A percentile compares a stretch with the other conserved stretches of the same genome.
These are phyloP conservation scores for Erythrocercus mccallii DNA, from an alignment of 2,113 vertebrate genomes.

Conservation along the genomic window DNA sequence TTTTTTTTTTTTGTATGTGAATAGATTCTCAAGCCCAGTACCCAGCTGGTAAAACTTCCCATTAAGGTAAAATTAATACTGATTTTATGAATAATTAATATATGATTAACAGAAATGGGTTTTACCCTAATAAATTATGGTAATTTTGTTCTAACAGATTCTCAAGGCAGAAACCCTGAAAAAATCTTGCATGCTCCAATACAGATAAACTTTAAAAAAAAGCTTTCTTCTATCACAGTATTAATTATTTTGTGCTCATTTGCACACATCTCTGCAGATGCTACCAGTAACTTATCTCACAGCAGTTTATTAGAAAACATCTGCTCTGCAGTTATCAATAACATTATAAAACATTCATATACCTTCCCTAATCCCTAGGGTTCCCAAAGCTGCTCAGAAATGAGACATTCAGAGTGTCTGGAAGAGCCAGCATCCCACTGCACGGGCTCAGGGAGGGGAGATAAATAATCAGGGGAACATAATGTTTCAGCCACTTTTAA, in stretches of 20 bases:
- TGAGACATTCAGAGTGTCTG: background rate
- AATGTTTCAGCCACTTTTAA: background rate
- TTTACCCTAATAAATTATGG: constrained; percentile 51
- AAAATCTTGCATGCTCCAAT: background rate
- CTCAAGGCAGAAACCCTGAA: background rate
- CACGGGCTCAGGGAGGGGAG: background rate
- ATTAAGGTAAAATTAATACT: constrained; percentile 63
- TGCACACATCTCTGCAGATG: background rate
- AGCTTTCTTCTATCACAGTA: constrained; percentile 6
- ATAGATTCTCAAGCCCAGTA: background rate
- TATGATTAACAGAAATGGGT: constrained; percentile 60
- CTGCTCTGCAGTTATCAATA: constrained; percentile 19
- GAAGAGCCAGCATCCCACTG: background rate
- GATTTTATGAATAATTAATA: constrained; percentile 71
- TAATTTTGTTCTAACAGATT: constrained; percentile 14
- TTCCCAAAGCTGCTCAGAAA: background rate
- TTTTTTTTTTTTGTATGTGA: background rate
- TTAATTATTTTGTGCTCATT: constrained; percentile 37
- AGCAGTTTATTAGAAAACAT: constrained; percentile 16
- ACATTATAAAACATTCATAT: constrained; percentile 51
- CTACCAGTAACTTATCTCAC: constrained; percentile 19
- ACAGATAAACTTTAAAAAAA: background rate
- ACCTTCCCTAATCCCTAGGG: background rate
- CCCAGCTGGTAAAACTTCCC: constrained; percentile 35
- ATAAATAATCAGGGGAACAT: background rate